Conservation (phyloP, 2,797 vertebrate genomes). For the Philypnodon macrostomus region DNA sequence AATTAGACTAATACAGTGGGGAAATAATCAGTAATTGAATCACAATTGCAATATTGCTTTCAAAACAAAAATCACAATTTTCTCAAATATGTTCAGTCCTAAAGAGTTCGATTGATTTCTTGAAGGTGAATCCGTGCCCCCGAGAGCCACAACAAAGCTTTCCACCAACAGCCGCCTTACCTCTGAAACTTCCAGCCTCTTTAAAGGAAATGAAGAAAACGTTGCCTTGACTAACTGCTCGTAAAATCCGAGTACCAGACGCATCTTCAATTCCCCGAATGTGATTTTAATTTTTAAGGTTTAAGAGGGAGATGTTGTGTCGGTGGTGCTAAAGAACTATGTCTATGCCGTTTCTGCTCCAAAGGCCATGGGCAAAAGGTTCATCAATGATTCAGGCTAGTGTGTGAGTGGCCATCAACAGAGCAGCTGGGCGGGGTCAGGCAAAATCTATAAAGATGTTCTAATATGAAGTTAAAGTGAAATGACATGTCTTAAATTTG, state of each 20-base stretch:
- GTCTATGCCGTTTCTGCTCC: slow-evolving; percentile 63
- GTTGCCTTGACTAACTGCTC: slow-evolving; percentile 52
- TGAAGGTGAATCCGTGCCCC: slow-evolving; percentile 7
- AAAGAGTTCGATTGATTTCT: too few species aligned
- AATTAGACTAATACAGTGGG: too few species aligned
- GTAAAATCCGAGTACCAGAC: slow-evolving; percentile 59
- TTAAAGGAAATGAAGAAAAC: slow-evolving; percentile 42
- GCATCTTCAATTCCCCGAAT: slow-evolving; percentile 59
- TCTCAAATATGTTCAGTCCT: too few species aligned
- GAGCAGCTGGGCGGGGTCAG: slow-evolving; percentile 36
- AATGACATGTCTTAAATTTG: not conserved
- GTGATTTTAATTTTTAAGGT: slow-evolving; percentile 56
- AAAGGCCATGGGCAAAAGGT: slow-evolving; percentile 57
- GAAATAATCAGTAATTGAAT: too few species aligned
- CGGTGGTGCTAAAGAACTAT: slow-evolving; percentile 29
- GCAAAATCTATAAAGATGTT: slow-evolving; percentile 8
- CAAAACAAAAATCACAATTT: too few species aligned
- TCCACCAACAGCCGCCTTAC: slow-evolving; percentile 34
- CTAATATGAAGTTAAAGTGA: not conserved
- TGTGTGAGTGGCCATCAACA: slow-evolving; percentile 48
- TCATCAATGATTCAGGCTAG: slow-evolving; percentile 75
- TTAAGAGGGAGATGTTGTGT: slow-evolving; percentile 14
- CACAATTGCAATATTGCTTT: too few species aligned
- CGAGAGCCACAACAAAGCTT: slow-evolving; percentile 17
- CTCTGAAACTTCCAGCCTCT: slow-evolving; percentile 41